Evolutionary conservation across 1,140 invertebrate genomes (phyloP).

Genomic region (Dendrolimus kikuchii): DNA sequence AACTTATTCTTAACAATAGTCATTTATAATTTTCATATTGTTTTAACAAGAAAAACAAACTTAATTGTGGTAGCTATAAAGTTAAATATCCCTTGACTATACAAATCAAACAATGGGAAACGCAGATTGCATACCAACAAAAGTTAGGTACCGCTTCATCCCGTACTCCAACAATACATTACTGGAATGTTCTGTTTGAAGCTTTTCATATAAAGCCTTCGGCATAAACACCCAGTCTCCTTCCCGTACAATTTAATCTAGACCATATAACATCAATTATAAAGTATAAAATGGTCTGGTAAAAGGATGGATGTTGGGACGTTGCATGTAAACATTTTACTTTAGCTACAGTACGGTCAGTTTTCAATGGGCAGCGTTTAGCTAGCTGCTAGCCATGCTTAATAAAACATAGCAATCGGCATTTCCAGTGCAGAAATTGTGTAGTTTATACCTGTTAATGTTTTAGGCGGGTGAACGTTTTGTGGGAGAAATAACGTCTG

Average conservation of each 20-base stretch:
- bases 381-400: conserved; percentile 7
- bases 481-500: too few species aligned
- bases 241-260: background rate
- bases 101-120: too few species aligned
- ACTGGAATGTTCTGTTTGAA: conserved; percentile 5
- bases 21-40: too few species aligned
- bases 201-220: background rate
- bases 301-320: conserved; percentile 3
- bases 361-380: conserved; percentile 20
- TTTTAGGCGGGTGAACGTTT: too few species aligned
- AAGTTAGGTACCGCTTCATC: too few species aligned
- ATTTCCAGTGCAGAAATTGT: too few species aligned
- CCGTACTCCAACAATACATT: conserved; percentile 11
- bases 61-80: too few species aligned
- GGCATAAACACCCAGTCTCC: too few species aligned
- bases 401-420: conserved; percentile 12
- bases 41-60: too few species aligned
- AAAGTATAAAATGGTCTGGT: conserved; percentile 4
- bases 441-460: conserved; percentile 7
- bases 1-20: too few species aligned
- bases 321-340: background rate
- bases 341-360: conserved; percentile 15
- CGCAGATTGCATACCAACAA: too few species aligned
- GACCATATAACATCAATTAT: conserved; percentile 1
- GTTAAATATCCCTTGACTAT: too few species aligned